Evolutionary conservation across 2,888 invertebrate species (phyloP).

Genomic region (Lottia scabra): DNA sequence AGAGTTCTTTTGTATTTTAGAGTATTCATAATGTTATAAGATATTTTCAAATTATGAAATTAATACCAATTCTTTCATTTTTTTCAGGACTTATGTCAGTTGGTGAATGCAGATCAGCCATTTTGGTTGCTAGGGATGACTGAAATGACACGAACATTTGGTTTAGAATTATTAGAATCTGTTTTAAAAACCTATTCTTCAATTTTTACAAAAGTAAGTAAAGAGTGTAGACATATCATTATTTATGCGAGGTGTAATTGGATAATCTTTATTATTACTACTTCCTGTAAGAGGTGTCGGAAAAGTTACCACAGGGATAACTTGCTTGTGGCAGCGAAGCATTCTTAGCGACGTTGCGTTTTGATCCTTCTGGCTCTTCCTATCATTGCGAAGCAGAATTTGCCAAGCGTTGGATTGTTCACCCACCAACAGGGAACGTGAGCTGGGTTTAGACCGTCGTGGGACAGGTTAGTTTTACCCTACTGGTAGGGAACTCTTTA

Average conservation of each 20-base stretch:
- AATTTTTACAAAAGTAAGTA: slow-evolving; percentile 70
- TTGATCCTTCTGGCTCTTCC: slow-evolving; percentile 82
- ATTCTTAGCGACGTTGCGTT: slow-evolving; percentile 78
- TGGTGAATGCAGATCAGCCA: slow-evolving; percentile 96
- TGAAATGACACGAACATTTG: slow-evolving; percentile 97
- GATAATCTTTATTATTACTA: background rate
- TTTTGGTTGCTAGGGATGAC: slow-evolving; percentile 95
- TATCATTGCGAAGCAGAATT: slow-evolving; percentile 81
- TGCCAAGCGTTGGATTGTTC: slow-evolving; percentile 81
- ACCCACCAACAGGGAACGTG: slow-evolving; percentile 78
- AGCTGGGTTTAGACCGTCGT: slow-evolving; percentile 56
- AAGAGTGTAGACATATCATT: too few species aligned
- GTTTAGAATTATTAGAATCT: slow-evolving; percentile 93
- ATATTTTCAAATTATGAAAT: background rate
- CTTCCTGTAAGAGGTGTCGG: slow-evolving; percentile 76
- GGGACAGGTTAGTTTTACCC: slow-evolving; percentile 71
- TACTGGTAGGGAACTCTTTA: background rate
- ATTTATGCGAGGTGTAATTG: too few species aligned
- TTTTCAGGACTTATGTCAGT: slow-evolving; percentile 89
- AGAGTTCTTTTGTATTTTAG: too few species aligned
- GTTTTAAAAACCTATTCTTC: slow-evolving; percentile 78
- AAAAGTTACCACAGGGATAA: slow-evolving; percentile 81
- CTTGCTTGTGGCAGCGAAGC: slow-evolving; percentile 73
- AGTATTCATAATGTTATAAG: too few species aligned
- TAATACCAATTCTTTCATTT: slow-evolving; percentile 3